Base-by-base conservation (phyloP, 2,797 vertebrate genomes). In the Tauraco hartlaubi region DNA sequence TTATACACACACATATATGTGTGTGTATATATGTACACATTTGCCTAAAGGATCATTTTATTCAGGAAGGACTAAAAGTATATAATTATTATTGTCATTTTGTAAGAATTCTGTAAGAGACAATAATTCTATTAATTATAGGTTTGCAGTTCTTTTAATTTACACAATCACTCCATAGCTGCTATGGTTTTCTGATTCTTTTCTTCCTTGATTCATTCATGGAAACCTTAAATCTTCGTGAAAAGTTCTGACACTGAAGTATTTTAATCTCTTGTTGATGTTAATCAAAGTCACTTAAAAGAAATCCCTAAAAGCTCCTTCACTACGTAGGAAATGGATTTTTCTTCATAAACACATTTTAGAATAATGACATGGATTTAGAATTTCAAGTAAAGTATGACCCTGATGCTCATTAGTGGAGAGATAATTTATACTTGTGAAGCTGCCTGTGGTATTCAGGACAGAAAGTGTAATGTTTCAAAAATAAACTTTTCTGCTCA, bases 1-100 rank as follows among this genome's bases (percentile, higher is more conserved):
- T 29, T 15, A 35, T 3, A 41, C 2, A 54, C 6, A 35, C 4
- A 39, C 1, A 41, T 6, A 59, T 5, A 31, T 3, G 2, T 35
- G 9, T 49, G 7, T 33, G 19, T 26, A 6, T 29, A 28, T 63
- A 46, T 46, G 61, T 6, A 77, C n/a, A n/a, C 2, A 12, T 9
- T 97, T 88, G 78, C 77, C 86, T 98, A 98, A 98, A 93, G 86
- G 93, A 98, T 85, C 33, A 58, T 92, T 97, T 97, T 61, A 97
- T 97, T 98, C 95, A 96, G 55, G 92, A 90, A 82, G 16, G 13
- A 87, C 80, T 80, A 78, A 78, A 88, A 89, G 4, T 26, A 63
- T 69, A 19, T 49, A 67, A 93, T 85, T 94, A 41, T 72, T 6
- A 82, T 39, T 85, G 20, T 9, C 6, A 51, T 88, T 93, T 76